phyloP scores from a whole-genome alignment of 2,113 vertebrate species.

The Albula goreensis region DNA sequence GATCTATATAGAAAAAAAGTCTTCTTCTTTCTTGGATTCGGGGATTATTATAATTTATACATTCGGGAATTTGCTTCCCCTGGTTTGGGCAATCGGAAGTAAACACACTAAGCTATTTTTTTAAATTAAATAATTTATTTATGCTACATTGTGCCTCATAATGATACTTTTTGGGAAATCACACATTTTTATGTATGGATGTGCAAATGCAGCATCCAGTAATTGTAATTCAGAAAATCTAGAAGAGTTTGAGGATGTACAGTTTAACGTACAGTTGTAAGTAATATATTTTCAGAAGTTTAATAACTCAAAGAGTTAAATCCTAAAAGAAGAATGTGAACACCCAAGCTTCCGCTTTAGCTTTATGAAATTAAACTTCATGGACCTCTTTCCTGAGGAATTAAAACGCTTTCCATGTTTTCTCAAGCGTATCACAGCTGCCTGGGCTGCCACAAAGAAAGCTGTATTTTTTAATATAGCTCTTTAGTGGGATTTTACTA shows the following conservation, averaged over 20 bases:
- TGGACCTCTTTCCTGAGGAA: neutral
- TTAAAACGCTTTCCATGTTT: neutral
- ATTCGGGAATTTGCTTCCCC: constrained; percentile 64
- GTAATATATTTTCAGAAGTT: constrained; percentile 34
- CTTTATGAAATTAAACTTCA: constrained; percentile 15
- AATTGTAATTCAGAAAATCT: constrained; percentile 57
- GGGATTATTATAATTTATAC: constrained; percentile 78
- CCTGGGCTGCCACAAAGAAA: neutral
- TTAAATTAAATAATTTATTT: constrained; percentile 59
- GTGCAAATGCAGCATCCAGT: constrained; percentile 53
- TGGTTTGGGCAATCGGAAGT: constrained; percentile 63
- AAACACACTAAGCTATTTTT: constrained; percentile 70
- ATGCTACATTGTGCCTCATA: constrained; percentile 56
- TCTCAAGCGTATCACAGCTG: constrained; percentile 1
- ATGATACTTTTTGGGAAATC: constrained; percentile 65
- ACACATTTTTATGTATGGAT: constrained; percentile 48
- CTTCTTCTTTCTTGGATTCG: constrained; percentile 53
- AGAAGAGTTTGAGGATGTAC: constrained; percentile 36
- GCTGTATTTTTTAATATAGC: neutral
- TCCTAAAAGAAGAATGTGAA: neutral
- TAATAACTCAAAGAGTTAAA: constrained; percentile 3
- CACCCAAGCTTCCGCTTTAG: neutral
- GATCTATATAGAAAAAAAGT: constrained; percentile 63
- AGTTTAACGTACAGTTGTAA: constrained; percentile 57
- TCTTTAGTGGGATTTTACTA: neutral